These are phyloP conservation scores for Cladorhizidae sp. DNA, from an alignment of 37 sponge, comb jelly and placozoan genomes.

Conservation along the genomic window DNA sequence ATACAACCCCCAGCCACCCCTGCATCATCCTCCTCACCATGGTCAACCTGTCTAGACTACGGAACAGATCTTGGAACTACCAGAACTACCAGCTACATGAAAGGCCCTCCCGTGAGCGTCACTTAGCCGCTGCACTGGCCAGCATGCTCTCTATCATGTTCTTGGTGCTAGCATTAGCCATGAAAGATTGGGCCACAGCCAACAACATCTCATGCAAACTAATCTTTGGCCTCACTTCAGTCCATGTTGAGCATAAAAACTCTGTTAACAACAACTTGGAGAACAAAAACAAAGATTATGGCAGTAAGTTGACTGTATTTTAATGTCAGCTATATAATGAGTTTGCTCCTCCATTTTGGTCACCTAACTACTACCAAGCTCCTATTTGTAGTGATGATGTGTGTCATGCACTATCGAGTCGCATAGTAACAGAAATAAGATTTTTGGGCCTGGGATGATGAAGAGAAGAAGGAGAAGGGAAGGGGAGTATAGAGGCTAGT, in stretches of 20 bases:
- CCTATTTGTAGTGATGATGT: no score
- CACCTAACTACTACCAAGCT: no score
- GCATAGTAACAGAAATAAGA: no score
- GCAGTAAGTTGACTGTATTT: not conserved
- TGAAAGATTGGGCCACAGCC: slow-evolving; percentile 72
- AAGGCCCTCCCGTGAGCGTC: slow-evolving; percentile 72
- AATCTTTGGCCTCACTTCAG: slow-evolving; percentile 54
- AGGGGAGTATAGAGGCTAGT: no score
- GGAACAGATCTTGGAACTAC: slow-evolving; percentile 4
- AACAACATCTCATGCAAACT: slow-evolving; percentile 10
- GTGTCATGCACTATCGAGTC: no score
- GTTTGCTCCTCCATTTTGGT: no score
- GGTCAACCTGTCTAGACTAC: slow-evolving; percentile 43
- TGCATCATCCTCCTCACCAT: slow-evolving; percentile 7
- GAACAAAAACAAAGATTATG: not conserved
- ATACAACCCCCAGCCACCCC: not conserved
- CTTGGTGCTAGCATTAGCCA: slow-evolving; percentile 43
- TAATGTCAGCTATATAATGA: no score
- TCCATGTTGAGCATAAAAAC: not conserved
- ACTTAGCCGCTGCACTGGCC: slow-evolving; percentile 51
- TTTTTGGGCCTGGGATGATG: no score
- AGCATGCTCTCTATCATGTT: slow-evolving; percentile 36
- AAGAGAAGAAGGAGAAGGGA: no score
- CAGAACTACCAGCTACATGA: slow-evolving; percentile 6
- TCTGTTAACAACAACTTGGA: not conserved